phyloP scores from a whole-genome alignment of 2,888 invertebrate genomes.

The Eupithecia exiguata region DNA sequence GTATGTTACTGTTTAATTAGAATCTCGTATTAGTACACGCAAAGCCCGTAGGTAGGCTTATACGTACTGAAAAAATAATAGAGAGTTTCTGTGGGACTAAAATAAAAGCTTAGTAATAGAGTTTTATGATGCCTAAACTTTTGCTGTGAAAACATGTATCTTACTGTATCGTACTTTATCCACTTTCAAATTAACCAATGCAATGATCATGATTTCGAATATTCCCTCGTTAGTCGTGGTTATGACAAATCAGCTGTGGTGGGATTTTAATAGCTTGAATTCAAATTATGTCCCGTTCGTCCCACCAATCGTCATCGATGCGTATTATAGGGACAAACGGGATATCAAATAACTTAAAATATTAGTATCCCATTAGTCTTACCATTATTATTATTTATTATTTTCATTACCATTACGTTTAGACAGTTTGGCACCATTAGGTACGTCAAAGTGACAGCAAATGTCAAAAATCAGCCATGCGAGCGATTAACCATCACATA shows the following conservation, averaged over 20 bases:
- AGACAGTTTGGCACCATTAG: no score
- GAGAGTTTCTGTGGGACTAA: neutral
- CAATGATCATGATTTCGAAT: neutral
- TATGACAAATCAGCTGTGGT: no score
- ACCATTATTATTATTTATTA: no score
- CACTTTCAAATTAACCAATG: neutral
- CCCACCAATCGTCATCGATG: no score
- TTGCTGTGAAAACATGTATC: neutral
- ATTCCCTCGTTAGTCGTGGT: neutral
- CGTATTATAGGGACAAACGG: no score
- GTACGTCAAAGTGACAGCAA: no score
- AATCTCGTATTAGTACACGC: neutral
- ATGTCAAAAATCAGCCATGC: no score
- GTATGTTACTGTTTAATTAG: neutral
- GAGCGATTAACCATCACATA: neutral
- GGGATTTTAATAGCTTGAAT: no score
- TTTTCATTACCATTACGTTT: no score
- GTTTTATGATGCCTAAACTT: neutral
- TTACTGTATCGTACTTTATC: neutral
- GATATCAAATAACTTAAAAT: no score
- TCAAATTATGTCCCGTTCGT: no score
- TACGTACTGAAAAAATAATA: neutral
- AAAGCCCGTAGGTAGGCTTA: neutral
- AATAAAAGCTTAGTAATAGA: neutral
- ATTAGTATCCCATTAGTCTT: no score